A percentile compares a stretch with the other conserved stretches of the same genome.
Evolutionary conservation across 2,888 invertebrate genomes (phyloP).

Genomic region (Parthenolecanium corni): DNA sequence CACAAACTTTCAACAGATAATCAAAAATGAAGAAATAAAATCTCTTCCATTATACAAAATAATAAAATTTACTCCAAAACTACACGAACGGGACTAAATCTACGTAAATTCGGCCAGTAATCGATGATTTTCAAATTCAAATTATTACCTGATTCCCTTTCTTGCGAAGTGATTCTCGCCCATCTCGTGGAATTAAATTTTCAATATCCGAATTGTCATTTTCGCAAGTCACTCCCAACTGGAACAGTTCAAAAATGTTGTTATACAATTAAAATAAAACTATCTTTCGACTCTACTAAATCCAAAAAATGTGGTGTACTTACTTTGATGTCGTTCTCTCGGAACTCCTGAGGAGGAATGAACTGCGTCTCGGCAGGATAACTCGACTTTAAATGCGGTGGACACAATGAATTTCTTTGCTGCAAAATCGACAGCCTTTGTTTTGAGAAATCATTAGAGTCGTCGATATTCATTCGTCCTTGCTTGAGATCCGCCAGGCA

Average conservation of each 20-base stretch:
- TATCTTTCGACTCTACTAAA: too few relatives aligned
- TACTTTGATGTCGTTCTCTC: slow-evolving; percentile 57
- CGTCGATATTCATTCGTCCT: slow-evolving; percentile 48
- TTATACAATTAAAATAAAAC: not conserved
- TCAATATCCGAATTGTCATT: slow-evolving; percentile 28
- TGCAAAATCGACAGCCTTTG: slow-evolving; percentile 45
- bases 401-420: slow-evolving; percentile 66
- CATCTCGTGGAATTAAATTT: slow-evolving; percentile 29
- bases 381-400: slow-evolving; percentile 73
- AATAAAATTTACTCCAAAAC: too few relatives aligned
- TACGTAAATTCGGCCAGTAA: too few relatives aligned
- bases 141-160: slow-evolving; percentile 30
- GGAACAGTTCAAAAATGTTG: not conserved
- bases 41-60: too few relatives aligned
- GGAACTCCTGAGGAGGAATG: slow-evolving; percentile 42
- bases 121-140: not conserved
- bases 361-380: slow-evolving; percentile 73
- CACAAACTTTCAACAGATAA: too few relatives aligned
- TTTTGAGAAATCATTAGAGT: slow-evolving; percentile 72
- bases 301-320: not conserved
- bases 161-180: slow-evolving; percentile 26
- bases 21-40: too few relatives aligned
- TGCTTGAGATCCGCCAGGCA: slow-evolving; percentile 52
- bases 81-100: too few relatives aligned
- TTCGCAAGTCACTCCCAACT: not conserved